Conservation (phyloP, 2,113 vertebrate species). For the Chaetodon auriga region DNA sequence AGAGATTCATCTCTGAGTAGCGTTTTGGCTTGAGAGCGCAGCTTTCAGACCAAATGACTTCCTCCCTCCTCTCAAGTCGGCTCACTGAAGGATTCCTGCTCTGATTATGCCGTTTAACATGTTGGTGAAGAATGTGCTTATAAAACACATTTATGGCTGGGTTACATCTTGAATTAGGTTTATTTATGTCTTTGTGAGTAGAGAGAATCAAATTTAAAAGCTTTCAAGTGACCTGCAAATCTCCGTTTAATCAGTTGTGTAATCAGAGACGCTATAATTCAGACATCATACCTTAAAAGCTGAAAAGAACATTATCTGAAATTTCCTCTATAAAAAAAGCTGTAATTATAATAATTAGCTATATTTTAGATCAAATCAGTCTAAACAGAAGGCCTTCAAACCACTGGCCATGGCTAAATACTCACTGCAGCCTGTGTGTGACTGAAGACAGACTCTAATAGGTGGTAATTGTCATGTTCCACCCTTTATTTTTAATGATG, state of each 20-base stretch:
- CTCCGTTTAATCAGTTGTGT: not conserved
- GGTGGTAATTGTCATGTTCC: slow-evolving; percentile 82
- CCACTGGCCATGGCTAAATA: not conserved
- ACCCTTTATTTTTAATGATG: slow-evolving; percentile 82
- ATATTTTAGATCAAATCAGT: not conserved
- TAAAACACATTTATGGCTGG: slow-evolving; percentile 54
- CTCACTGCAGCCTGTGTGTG: slow-evolving; percentile 24
- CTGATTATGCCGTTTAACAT: slow-evolving; percentile 49
- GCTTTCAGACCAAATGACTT: slow-evolving; percentile 51
- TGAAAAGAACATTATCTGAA: not conserved
- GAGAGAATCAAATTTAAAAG: slow-evolving; percentile 23
- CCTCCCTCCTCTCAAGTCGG: slow-evolving; percentile 31
- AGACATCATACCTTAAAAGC: not conserved
- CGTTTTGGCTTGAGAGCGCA: slow-evolving; percentile 50
- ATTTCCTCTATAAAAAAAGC: not conserved
- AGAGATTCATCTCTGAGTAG: slow-evolving; percentile 53
- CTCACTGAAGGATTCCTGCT: slow-evolving; percentile 40
- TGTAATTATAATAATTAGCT: not conserved
- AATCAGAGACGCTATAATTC: not conserved
- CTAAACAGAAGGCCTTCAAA: not conserved
- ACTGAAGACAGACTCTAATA: slow-evolving; percentile 70
- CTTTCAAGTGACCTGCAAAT: slow-evolving; percentile 30
- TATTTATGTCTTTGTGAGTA: slow-evolving; percentile 33
- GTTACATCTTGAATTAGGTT: slow-evolving; percentile 49
- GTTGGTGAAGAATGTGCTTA: slow-evolving; percentile 52